A percentile compares a stretch with the other conserved stretches of the same genome.
Evolutionary conservation across 2,888 invertebrate genomes (phyloP).

Genomic region (Eulithis testata): DNA sequence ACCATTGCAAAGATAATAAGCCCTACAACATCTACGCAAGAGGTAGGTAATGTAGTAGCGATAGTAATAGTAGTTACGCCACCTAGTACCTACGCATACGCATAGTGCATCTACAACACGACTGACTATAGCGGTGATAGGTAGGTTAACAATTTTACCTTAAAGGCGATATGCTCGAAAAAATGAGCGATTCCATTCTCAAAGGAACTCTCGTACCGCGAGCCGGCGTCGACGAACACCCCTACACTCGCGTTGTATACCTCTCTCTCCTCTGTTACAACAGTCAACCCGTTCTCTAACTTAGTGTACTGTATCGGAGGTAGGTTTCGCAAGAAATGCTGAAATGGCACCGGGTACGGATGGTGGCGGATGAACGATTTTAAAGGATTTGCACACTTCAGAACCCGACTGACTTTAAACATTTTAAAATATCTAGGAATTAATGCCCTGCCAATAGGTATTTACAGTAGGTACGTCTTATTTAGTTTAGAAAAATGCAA

Average conservation of each 20-base stretch:
- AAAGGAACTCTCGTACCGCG: conserved; percentile 60
- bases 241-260: conserved; percentile 80
- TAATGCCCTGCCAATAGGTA: too few relatives aligned
- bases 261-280: conserved; percentile 96
- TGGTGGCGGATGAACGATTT: conserved; percentile 56
- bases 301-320: conserved; percentile 92
- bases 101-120: too few relatives aligned
- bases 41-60: too few relatives aligned
- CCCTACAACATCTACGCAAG: too few relatives aligned
- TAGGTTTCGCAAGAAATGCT: conserved; percentile 83
- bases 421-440: conserved; percentile 1
- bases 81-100: too few relatives aligned
- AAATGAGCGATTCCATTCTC: conserved; percentile 73
- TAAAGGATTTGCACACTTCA: conserved; percentile 9
- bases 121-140: neutral
- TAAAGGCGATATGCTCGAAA: conserved; percentile 73
- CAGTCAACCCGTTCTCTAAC: conserved; percentile 92
- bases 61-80: too few relatives aligned
- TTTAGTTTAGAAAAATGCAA: too few relatives aligned
- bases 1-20: too few relatives aligned
- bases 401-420: conserved; percentile 8
- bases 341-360: conserved; percentile 82
- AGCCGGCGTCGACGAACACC: conserved; percentile 65
- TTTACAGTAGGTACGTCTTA: neutral
- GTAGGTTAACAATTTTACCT: conserved; percentile 31